These are phyloP conservation scores for Sylvilagus bachmani DNA, from an alignment of 2,113 vertebrate genomes.

Conservation along the genomic window DNA sequence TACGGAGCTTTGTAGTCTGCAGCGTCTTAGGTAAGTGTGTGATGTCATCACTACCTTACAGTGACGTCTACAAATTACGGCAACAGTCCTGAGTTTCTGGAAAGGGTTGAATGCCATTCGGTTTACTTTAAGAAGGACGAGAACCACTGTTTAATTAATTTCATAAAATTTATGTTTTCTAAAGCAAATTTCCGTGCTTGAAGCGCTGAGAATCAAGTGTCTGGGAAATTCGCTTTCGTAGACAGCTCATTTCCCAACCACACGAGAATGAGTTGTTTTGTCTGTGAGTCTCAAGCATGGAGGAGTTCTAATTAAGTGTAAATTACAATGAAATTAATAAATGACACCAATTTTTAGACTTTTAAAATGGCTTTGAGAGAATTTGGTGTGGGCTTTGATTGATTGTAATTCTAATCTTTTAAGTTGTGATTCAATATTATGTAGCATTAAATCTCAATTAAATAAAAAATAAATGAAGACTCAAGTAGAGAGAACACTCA, in stretches of 20 bases:
- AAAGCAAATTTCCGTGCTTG: not conserved
- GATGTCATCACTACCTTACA: too few species aligned
- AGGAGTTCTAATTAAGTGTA: constrained; percentile 64
- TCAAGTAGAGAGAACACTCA: constrained; percentile 34
- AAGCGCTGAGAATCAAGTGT: not conserved
- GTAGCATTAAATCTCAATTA: constrained; percentile 71
- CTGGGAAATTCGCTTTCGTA: not conserved
- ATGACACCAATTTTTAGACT: constrained; percentile 62
- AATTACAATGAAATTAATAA: constrained; percentile 72
- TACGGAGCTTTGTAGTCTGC: not conserved
- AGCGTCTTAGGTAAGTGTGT: too few species aligned
- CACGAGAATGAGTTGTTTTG: not conserved
- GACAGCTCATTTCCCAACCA: not conserved
- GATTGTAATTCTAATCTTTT: constrained; percentile 73
- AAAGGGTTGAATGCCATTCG: not conserved
- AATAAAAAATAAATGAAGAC: constrained; percentile 72
- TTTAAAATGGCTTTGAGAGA: constrained; percentile 62
- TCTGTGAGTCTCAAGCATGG: not conserved
- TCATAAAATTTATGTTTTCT: not conserved
- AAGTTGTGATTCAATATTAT: constrained; percentile 56
- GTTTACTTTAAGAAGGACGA: not conserved
- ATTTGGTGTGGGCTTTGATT: constrained; percentile 45
- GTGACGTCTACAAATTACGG: too few species aligned
- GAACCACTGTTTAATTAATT: not conserved
- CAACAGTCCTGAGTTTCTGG: not conserved